Evolutionary conservation across 64 coral and sea anemone genomes (phyloP).

Genomic region (Dendronephthya gigantea): DNA sequence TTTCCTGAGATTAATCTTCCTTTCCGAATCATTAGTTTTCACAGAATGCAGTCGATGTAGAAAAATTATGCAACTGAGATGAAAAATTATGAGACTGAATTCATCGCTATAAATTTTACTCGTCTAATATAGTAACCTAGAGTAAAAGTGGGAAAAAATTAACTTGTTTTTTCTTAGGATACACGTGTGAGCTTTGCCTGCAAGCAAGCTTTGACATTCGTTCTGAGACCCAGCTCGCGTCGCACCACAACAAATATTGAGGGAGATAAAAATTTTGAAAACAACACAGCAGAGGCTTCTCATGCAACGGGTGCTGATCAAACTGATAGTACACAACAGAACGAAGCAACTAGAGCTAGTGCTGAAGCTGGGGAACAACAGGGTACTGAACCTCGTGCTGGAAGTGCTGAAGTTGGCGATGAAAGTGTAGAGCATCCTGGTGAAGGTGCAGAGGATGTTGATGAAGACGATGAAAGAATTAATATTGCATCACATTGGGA

Average conservation of each 20-base stretch:
- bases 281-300: background rate
- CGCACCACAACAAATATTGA: background rate
- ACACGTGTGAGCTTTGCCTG: slow-evolving; percentile 87
- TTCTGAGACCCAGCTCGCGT: slow-evolving; percentile 39
- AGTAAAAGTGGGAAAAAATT: no score
- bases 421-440: background rate
- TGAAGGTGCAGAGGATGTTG: background rate
- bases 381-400: slow-evolving; percentile 33
- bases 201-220: slow-evolving; percentile 68
- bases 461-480: slow-evolving; percentile 7
- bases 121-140: no score
- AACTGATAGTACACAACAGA: slow-evolving; percentile 36
- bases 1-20: no score
- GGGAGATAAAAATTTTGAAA: background rate
- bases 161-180: slow-evolving; percentile 40
- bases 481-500: background rate
- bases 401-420: background rate
- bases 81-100: no score
- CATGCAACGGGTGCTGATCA: background rate
- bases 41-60: no score
- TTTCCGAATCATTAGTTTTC: no score
- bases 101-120: no score
- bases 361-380: slow-evolving; percentile 53
- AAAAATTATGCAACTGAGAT: no score
- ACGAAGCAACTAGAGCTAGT: slow-evolving; percentile 28